Conservation (phyloP, 2,888 invertebrate genomes). For the Cantharis flavilabris region DNA sequence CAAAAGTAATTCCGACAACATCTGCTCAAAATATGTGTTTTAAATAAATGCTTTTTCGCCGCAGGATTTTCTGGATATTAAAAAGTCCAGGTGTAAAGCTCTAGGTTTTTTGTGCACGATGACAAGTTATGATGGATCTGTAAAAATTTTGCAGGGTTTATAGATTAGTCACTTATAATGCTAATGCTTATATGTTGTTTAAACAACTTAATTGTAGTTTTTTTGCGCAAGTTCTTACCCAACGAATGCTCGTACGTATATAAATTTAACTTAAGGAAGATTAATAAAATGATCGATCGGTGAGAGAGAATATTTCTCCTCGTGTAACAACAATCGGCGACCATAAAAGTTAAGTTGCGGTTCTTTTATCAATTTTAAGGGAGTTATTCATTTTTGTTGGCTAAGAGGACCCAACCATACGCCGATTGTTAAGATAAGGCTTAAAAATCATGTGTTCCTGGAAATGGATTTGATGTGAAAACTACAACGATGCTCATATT, state of each 20-base stretch:
- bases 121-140: slow-evolving; percentile 53
- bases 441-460: slow-evolving; percentile 15
- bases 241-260: background rate
- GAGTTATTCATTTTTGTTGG: slow-evolving; percentile 1
- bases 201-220: slow-evolving; percentile 55
- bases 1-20: slow-evolving; percentile 45
- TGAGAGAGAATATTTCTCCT: background rate
- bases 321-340: background rate
- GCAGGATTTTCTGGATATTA: slow-evolving; percentile 45
- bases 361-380: slow-evolving; percentile 2
- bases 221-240: background rate
- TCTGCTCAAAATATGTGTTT: slow-evolving; percentile 49
- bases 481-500: slow-evolving; percentile 24
- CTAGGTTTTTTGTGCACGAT: slow-evolving; percentile 38
- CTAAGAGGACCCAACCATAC: slow-evolving; percentile 14
- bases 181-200: slow-evolving; percentile 53
- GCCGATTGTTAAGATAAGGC: slow-evolving; percentile 20
- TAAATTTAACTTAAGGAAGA: background rate
- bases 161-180: slow-evolving; percentile 47
- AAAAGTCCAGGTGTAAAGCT: slow-evolving; percentile 46
- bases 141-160: slow-evolving; percentile 37
- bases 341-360: background rate
- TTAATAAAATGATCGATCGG: background rate
- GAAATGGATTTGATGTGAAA: slow-evolving; percentile 20
- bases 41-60: slow-evolving; percentile 47